These are phyloP conservation scores for Herpailurus yagouaroundi DNA, from an alignment of 2,113 vertebrate genomes.

Conservation along the genomic window DNA sequence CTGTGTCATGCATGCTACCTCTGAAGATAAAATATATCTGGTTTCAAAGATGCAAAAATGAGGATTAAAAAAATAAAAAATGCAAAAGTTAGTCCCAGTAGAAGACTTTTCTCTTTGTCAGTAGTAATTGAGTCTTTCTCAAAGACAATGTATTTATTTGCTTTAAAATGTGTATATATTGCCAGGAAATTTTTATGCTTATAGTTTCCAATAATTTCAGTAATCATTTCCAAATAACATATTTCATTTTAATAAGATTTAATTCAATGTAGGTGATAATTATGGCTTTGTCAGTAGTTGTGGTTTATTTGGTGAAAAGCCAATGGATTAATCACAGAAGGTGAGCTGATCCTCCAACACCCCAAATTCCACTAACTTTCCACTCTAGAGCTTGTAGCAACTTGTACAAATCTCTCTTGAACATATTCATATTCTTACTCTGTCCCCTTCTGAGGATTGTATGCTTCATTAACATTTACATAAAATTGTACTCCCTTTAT, in stretches of 20 bases:
- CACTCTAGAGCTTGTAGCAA: not conserved
- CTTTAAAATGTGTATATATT: not conserved
- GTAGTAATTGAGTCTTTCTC: not conserved
- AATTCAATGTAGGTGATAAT: not conserved
- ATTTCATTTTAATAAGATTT: not conserved
- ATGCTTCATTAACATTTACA: not conserved
- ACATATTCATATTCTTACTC: not conserved
- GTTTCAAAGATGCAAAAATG: not conserved
- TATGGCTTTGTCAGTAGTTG: not conserved
- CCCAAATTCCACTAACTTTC: not conserved
- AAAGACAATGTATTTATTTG: not conserved
- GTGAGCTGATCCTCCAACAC: not conserved
- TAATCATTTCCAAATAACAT: not conserved
- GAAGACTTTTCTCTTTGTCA: not conserved
- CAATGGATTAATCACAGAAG: not conserved
- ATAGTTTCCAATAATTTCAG: not conserved
- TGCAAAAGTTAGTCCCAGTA: not conserved
- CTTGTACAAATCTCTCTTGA: not conserved
- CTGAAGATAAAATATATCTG: not conserved
- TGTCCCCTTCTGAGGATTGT: not conserved
- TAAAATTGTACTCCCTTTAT: not conserved
- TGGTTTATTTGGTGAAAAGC: not conserved
- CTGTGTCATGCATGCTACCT: not conserved
- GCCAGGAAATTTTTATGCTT: not conserved
- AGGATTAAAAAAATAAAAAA: not conserved